Conservation (phyloP, 2,888 invertebrate species). For the Polyommatus iphigenia region DNA sequence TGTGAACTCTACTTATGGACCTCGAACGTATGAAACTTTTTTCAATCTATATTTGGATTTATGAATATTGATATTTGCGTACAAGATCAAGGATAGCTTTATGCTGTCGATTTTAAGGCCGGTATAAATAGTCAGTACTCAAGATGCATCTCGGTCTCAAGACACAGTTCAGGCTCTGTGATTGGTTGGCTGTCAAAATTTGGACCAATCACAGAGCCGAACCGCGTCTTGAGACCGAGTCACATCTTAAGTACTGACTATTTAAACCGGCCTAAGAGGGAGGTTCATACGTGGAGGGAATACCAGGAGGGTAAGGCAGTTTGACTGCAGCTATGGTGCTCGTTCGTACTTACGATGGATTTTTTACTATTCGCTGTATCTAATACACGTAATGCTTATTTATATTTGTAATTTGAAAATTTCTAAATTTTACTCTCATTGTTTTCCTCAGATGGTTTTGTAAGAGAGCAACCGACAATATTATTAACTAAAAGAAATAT, state of each 20-base stretch:
- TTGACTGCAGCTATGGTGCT: constrained; percentile 73
- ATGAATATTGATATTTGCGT: neutral
- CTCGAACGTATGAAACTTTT: neutral
- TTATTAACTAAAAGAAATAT: constrained; percentile 35
- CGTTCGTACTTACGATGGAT: constrained; percentile 76
- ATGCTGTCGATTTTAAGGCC: neutral
- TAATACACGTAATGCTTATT: constrained; percentile 60
- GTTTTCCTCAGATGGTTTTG: constrained; percentile 49
- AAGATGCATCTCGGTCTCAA: too few relatives aligned
- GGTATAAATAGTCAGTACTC: too few relatives aligned
- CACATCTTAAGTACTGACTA: too few relatives aligned
- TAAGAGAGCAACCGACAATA: constrained; percentile 58
- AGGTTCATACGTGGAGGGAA: constrained; percentile 51
- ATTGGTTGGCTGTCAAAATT: too few relatives aligned
- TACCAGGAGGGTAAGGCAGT: constrained; percentile 61
- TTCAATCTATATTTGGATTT: neutral
- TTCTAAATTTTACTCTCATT: constrained; percentile 40
- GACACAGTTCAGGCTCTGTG: too few relatives aligned
- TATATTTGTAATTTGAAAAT: constrained; percentile 56
- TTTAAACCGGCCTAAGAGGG: too few relatives aligned
- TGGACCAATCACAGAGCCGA: too few relatives aligned
- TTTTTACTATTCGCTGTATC: constrained; percentile 58
- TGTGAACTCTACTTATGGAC: constrained; percentile 38
- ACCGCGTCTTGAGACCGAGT: too few relatives aligned
- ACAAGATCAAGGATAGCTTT: neutral